A percentile compares a stretch with the other conserved stretches of the same genome.
Evolutionary conservation across 2,888 invertebrate species (phyloP).

Genomic region (Sericinus montela): DNA sequence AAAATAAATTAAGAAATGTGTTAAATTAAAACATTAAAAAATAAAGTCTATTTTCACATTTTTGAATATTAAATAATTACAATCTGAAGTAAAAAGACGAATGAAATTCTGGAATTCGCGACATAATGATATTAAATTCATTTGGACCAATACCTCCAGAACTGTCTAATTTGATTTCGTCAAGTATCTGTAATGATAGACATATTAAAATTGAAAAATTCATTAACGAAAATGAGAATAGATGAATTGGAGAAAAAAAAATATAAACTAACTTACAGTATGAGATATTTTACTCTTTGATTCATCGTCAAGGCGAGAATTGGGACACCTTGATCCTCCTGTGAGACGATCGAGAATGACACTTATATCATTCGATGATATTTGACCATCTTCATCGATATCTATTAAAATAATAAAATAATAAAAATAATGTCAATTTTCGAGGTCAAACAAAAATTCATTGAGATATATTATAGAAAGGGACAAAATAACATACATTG

Average conservation of each 20-base stretch:
- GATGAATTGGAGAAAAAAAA: no score
- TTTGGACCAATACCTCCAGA: slow-evolving; percentile 76
- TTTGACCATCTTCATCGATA: slow-evolving; percentile 81
- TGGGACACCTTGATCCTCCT: slow-evolving; percentile 38
- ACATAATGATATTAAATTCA: slow-evolving; percentile 81
- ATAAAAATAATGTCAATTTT: background rate
- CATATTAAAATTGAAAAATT: background rate
- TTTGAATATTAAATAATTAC: slow-evolving; percentile 30
- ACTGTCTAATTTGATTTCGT: slow-evolving; percentile 80
- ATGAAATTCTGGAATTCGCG: slow-evolving; percentile 81
- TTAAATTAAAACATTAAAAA: no score
- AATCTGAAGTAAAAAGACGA: slow-evolving; percentile 80
- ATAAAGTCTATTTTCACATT: no score
- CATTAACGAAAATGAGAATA: no score
- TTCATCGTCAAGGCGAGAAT: slow-evolving; percentile 49
- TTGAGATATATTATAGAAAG: no score
- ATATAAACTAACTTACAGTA: slow-evolving; percentile 59
- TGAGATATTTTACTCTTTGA: slow-evolving; percentile 76
- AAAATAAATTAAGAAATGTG: no score
- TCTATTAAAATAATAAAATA: slow-evolving; percentile 71
- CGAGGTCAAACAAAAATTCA: no score
- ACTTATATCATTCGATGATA: slow-evolving; percentile 76
- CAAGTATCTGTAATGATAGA: slow-evolving; percentile 68
- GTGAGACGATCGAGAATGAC: slow-evolving; percentile 77
- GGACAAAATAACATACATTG: no score